Percentiles rank a stretch among this genome's conserved stretches.
These are phyloP conservation scores for Protaetia brevitarsis DNA, from an alignment of 1,140 invertebrate species.

Conservation along the genomic window DNA sequence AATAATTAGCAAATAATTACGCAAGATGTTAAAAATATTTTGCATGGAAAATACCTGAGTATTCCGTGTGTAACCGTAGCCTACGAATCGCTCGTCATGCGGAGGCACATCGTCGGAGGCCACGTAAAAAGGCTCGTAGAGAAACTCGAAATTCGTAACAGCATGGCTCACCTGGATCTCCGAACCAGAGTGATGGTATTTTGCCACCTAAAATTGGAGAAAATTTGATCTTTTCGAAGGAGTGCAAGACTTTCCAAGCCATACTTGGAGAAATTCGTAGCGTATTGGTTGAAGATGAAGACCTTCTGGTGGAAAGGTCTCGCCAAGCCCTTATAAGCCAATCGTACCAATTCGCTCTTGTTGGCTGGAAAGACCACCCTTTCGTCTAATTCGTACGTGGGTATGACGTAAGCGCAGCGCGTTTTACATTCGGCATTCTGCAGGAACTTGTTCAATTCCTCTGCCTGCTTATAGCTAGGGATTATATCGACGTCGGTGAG, in stretches of 20 bases:
- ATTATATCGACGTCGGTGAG: slow-evolving; percentile 84
- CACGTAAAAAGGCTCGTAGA: slow-evolving; percentile 94
- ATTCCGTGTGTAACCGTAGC: slow-evolving; percentile 93
- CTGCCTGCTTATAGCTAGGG: slow-evolving; percentile 65
- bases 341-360: slow-evolving; percentile 71
- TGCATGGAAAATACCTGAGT: slow-evolving; percentile 75
- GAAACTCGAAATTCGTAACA: slow-evolving; percentile 80
- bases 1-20: too few species aligned
- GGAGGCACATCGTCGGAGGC: slow-evolving; percentile 74
- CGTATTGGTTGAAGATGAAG: slow-evolving; percentile 89
- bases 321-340: slow-evolving; percentile 72
- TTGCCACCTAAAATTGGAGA: slow-evolving; percentile 53
- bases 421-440: slow-evolving; percentile 45
- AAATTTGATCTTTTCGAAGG: background rate
- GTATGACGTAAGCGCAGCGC: slow-evolving; percentile 85
- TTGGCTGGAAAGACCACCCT: slow-evolving; percentile 72
- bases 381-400: slow-evolving; percentile 84
- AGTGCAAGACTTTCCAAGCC: slow-evolving; percentile 30
- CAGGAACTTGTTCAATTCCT: slow-evolving; percentile 68
- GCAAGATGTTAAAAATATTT: too few species aligned
- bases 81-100: slow-evolving; percentile 90
- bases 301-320: slow-evolving; percentile 90
- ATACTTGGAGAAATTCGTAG: slow-evolving; percentile 89
- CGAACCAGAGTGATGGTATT: slow-evolving; percentile 52
- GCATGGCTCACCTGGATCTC: slow-evolving; percentile 75